phyloP scores from a whole-genome alignment of 2,888 invertebrate species.

The Leptarthrus brevirostris region DNA sequence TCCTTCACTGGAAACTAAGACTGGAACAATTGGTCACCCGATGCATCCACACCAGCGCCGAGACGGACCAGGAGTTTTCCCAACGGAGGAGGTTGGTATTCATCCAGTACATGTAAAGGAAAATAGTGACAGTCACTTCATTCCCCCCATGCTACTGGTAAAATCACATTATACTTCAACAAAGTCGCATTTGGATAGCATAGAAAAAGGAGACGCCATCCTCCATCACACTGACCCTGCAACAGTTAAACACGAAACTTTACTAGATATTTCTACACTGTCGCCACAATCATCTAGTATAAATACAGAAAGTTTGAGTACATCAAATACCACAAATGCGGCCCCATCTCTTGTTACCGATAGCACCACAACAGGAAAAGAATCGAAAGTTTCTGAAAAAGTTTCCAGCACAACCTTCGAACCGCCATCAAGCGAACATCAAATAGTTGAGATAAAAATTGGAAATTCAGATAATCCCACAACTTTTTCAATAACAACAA shows the following conservation, averaged over 20 bases:
- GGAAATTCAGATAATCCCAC: constrained; percentile 51
- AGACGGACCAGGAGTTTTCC: neutral
- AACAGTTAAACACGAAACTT: constrained; percentile 12
- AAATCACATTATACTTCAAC: constrained; percentile 66
- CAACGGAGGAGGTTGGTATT: constrained; percentile 29
- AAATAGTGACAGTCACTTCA: constrained; percentile 65
- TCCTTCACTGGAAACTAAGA: constrained; percentile 47
- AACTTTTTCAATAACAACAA: constrained; percentile 50
- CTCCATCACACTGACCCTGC: neutral
- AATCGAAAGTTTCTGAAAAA: neutral
- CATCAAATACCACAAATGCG: constrained; percentile 48
- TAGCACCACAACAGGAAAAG: neutral
- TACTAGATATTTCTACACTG: neutral
- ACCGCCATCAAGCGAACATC: constrained; percentile 47
- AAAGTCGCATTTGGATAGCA: constrained; percentile 51
- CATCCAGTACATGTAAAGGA: constrained; percentile 58
- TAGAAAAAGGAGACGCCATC: constrained; percentile 37
- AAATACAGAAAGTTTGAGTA: constrained; percentile 13
- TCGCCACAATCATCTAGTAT: neutral
- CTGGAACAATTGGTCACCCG: constrained; percentile 62
- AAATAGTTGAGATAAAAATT: constrained; percentile 53
- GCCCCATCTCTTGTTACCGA: neutral
- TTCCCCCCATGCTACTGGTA: constrained; percentile 67
- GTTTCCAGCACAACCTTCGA: constrained; percentile 36
- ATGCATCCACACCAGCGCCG: constrained; percentile 63